Percentiles rank a stretch among this genome's conserved stretches.
These are phyloP conservation scores for Operophtera brumata DNA, from an alignment of 2,888 invertebrate species.

Conservation along the genomic window DNA sequence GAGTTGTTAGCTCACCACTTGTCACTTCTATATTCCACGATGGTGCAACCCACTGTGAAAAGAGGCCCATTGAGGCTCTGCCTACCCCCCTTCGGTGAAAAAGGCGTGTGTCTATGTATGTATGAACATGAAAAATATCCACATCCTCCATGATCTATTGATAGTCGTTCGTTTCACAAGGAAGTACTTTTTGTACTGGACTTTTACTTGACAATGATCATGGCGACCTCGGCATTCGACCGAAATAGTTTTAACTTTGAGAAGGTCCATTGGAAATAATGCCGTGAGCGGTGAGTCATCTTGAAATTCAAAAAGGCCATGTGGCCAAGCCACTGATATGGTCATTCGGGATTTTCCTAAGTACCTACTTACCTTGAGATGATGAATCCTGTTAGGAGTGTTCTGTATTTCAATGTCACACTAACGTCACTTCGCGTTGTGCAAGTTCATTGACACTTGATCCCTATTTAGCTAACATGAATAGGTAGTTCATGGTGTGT, in stretches of 20 bases:
- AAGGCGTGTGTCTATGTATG: too few relatives aligned
- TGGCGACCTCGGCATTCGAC: conserved; percentile 46
- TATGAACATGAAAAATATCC: background rate
- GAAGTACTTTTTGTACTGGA: conserved; percentile 26
- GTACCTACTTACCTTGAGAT: conserved; percentile 2
- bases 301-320: conserved; percentile 9
- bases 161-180: background rate
- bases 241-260: conserved; percentile 12
- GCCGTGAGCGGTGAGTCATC: conserved; percentile 18
- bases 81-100: too few relatives aligned
- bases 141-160: background rate
- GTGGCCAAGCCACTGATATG: conserved; percentile 2
- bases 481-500: too few relatives aligned
- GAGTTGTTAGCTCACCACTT: too few relatives aligned
- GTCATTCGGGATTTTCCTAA: conserved; percentile 15
- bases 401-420: background rate
- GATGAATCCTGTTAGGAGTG: background rate
- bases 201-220: conserved; percentile 69
- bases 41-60: too few relatives aligned
- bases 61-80: too few relatives aligned
- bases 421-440: too few relatives aligned
- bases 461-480: too few relatives aligned
- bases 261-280: conserved; percentile 9
- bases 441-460: too few relatives aligned
- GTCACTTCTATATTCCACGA: too few relatives aligned